phyloP scores from a whole-genome alignment of 2,797 vertebrate species.

The Bradypodion pumilum region DNA sequence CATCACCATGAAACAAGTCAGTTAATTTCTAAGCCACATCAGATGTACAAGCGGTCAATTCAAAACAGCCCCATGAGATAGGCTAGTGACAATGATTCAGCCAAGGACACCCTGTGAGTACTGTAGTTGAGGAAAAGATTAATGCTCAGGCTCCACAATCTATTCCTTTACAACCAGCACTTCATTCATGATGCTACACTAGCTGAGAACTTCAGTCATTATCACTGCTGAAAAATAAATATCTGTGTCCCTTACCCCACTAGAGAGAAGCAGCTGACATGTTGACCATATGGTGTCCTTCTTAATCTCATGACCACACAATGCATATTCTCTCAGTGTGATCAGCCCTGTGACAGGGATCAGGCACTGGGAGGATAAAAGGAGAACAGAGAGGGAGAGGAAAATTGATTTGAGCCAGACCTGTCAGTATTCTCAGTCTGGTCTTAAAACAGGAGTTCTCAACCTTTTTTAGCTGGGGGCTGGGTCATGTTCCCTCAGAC shows the following conservation, averaged over 20 bases:
- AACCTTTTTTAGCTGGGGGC: too few relatives aligned
- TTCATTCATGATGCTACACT: background rate
- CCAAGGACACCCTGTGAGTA: background rate
- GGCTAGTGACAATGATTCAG: too few relatives aligned
- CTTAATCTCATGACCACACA: background rate
- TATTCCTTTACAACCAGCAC: background rate
- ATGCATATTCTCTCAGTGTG: background rate
- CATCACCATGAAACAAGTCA: too few relatives aligned
- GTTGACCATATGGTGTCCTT: conserved; percentile 1
- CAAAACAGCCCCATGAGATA: background rate
- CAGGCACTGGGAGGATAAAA: background rate
- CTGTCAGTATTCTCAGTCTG: background rate
- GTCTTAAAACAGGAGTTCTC: too few relatives aligned
- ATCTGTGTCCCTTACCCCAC: background rate
- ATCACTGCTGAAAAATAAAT: conserved; percentile 14
- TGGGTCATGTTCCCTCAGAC: too few relatives aligned
- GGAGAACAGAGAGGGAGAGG: background rate
- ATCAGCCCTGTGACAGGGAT: background rate
- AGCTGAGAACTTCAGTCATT: background rate
- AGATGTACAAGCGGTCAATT: too few relatives aligned
- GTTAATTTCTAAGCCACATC: too few relatives aligned
- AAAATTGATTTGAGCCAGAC: background rate
- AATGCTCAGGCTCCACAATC: background rate
- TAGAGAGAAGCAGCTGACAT: background rate
- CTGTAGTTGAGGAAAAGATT: background rate